phyloP scores from a whole-genome alignment of 2,888 invertebrate genomes.

The Xestobium rufovillosum region DNA sequence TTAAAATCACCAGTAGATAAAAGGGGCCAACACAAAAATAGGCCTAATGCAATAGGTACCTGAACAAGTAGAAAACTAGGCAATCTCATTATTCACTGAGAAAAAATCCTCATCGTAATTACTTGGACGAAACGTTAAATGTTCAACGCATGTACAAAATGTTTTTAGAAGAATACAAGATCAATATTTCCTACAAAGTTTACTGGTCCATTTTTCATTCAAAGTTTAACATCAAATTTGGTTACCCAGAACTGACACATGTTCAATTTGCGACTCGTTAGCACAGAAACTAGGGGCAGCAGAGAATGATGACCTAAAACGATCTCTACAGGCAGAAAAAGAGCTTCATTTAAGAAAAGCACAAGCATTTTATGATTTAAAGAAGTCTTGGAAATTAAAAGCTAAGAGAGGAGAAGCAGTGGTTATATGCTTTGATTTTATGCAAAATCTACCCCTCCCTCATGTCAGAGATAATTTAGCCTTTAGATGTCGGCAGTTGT shows the following conservation, averaged over 20 bases:
- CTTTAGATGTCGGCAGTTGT: constrained; percentile 1
- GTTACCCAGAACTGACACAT: too few species aligned
- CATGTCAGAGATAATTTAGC: neutral
- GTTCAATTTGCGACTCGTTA: too few species aligned
- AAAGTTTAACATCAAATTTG: too few species aligned
- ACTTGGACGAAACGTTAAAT: too few species aligned
- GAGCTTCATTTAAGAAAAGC: constrained; percentile 7
- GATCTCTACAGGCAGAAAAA: constrained; percentile 3
- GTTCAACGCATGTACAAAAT: too few species aligned
- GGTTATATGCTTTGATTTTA: constrained; percentile 8
- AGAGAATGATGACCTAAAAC: neutral
- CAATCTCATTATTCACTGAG: too few species aligned
- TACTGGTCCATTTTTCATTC: neutral
- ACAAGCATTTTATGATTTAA: constrained; percentile 5
- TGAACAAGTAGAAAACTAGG: too few species aligned
- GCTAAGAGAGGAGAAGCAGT: constrained; percentile 7
- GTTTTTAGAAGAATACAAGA: constrained; percentile 3
- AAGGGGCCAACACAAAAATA: too few species aligned
- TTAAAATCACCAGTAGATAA: too few species aligned
- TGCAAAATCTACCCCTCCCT: constrained; percentile 6
- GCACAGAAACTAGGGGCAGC: too few species aligned
- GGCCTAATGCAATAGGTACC: too few species aligned
- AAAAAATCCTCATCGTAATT: too few species aligned
- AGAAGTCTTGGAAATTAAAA: constrained; percentile 9
- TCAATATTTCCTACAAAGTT: constrained; percentile 2